Conservation (phyloP, 2,113 vertebrate species). For the Lucifuga dentata region DNA sequence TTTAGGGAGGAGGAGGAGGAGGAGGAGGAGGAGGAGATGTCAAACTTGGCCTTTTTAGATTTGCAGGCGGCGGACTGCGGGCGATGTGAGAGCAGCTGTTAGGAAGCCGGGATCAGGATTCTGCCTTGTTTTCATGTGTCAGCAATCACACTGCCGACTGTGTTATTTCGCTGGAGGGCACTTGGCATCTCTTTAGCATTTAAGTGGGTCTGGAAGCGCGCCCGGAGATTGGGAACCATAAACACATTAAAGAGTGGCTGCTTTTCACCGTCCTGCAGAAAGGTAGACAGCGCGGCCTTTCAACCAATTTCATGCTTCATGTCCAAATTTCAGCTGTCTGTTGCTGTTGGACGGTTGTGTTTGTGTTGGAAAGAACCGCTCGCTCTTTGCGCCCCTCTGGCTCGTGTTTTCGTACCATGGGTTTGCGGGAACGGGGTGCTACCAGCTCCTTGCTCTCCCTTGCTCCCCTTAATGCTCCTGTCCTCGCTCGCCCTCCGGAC, state of each 20-base stretch:
- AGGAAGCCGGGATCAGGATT: slow-evolving; percentile 23
- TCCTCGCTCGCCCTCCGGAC: background rate
- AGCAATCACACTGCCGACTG: slow-evolving; percentile 41
- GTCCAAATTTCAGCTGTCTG: slow-evolving; percentile 15
- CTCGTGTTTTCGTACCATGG: background rate
- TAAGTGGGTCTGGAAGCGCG: slow-evolving; percentile 52
- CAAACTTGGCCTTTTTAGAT: slow-evolving; percentile 2
- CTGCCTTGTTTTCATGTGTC: slow-evolving; percentile 52
- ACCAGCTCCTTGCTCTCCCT: background rate
- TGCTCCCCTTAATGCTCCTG: no score
- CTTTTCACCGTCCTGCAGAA: slow-evolving; percentile 28
- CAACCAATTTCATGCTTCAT: slow-evolving; percentile 35
- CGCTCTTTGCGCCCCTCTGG: background rate
- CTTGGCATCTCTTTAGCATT: slow-evolving; percentile 45
- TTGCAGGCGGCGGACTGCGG: slow-evolving; percentile 3
- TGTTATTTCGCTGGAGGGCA: slow-evolving; percentile 58
- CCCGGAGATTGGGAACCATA: slow-evolving; percentile 54
- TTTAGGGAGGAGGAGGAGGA: background rate
- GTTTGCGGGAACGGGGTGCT: background rate
- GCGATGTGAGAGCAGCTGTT: slow-evolving; percentile 26
- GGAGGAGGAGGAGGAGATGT: background rate
- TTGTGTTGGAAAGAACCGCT: slow-evolving; percentile 34
- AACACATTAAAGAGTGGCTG: slow-evolving; percentile 49
- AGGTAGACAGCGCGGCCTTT: slow-evolving; percentile 25
- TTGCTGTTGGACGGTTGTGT: slow-evolving; percentile 24